Evolutionary conservation across 2,113 vertebrate genomes (phyloP), one percentile per base, ranked within the genome.

Genomic region (Phaetusa simplex): DNA sequence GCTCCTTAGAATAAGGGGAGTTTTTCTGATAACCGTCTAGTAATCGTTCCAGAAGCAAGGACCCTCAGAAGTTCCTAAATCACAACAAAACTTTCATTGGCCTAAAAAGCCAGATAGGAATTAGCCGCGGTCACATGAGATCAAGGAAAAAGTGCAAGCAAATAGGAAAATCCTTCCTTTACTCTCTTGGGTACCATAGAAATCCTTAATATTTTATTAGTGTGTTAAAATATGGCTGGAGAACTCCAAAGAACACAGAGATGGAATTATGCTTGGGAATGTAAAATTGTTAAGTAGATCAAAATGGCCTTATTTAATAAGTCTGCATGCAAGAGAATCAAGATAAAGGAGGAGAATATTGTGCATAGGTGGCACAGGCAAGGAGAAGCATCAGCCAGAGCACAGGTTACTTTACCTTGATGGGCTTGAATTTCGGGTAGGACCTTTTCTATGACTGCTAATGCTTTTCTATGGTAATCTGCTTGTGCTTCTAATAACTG

Each of bases 401-500:
- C 97, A 89, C 96, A 92, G 93, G 97, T 97, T 98, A 98, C 98
- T 87, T 98, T 99, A 99, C 99, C 99, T 99, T 99, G 99, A 97
- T 99, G 99, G 96, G 98, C 98, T 98, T 99, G 99, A 97, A 99
- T 99, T 98, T 99, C 99, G 49, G 99, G 99, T 97, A 99, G 98
- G 97, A 99, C 99, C 73, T 97, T 99, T 98, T 99, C 99, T 98
- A 99, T 98, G 97, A 99, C 99, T 96, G 99, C 98, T 98, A 99
- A 99, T 98, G 99, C 99, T 98, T 99, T 99, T 98, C 99, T 99
- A 98, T 99, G 99, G 99, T 99, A 99, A 98, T 99, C 99, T 97
- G 99, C 99, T 98, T 99, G 99, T 97, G 99, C 99, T 98, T 99
- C 99, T 98, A 99, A 99, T 98, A 99, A 99, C 99, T 99, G 97